These are phyloP conservation scores for Prosapia bicincta DNA, from an alignment of 2,888 invertebrate genomes.

Conservation along the genomic window DNA sequence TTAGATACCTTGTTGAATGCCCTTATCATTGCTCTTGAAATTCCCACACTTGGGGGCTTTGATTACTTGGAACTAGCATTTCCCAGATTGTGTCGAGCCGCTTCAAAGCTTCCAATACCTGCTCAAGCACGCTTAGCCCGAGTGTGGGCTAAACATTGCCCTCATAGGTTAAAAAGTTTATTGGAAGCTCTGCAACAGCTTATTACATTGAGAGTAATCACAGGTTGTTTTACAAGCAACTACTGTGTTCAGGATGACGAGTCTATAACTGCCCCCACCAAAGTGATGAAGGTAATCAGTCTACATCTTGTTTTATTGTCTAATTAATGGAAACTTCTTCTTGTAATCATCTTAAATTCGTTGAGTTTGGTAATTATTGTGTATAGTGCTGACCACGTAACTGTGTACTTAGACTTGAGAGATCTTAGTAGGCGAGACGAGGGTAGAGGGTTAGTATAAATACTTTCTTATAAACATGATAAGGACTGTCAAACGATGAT, in stretches of 20 bases:
- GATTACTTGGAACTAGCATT: constrained; percentile 81
- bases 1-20: constrained; percentile 53
- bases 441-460: no score
- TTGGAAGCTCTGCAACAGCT: constrained; percentile 81
- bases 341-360: no score
- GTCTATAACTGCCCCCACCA: constrained; percentile 78
- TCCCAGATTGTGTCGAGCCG: constrained; percentile 61
- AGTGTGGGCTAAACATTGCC: constrained; percentile 72
- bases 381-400: no score
- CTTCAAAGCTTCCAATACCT: constrained; percentile 31
- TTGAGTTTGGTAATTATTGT: no score
- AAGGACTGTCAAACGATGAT: no score
- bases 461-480: no score
- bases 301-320: no score
- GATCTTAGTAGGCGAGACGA: no score
- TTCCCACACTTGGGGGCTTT: constrained; percentile 66
- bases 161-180: constrained; percentile 59
- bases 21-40: constrained; percentile 73
- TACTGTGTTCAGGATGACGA: constrained; percentile 82
- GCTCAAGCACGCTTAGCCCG: constrained; percentile 65
- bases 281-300: constrained; percentile 72
- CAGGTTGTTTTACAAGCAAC: constrained; percentile 66
- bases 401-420: no score
- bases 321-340: no score
- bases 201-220: constrained; percentile 79